phyloP scores from a whole-genome alignment of 2,797 vertebrate species.

The Sebastes wilsoni region DNA sequence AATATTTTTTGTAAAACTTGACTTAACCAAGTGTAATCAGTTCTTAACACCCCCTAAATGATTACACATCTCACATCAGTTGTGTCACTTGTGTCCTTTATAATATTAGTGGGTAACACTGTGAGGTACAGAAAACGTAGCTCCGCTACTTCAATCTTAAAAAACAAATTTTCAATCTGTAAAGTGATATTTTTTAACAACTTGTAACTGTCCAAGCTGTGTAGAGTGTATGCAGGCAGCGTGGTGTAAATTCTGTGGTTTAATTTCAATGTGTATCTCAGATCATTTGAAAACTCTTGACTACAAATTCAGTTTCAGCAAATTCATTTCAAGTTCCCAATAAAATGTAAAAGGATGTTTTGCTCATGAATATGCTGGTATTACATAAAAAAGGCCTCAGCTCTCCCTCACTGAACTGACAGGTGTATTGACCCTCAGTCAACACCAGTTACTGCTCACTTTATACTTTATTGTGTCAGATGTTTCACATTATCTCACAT shows the following conservation, averaged over 20 bases:
- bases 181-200: conserved; percentile 3
- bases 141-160: not conserved
- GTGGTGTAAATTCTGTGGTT: conserved; percentile 10
- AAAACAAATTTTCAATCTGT: not conserved
- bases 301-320: not conserved
- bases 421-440: not conserved
- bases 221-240: not conserved
- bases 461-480: not conserved
- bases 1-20: conserved; percentile 29
- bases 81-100: not conserved
- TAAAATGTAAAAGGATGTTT: not conserved
- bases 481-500: conserved; percentile 2
- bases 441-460: not conserved
- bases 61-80: not conserved
- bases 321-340: conserved; percentile 6
- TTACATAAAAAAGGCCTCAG: not conserved
- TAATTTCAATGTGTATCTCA: conserved; percentile 8
- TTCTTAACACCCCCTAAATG: conserved; percentile 3
- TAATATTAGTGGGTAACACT: not conserved
- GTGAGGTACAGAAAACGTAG: not conserved
- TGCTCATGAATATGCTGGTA: not conserved
- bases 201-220: not conserved
- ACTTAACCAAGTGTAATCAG: not conserved
- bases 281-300: not conserved
- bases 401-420: not conserved